These are phyloP conservation scores for Lithophane leautieri DNA, from an alignment of 2,888 invertebrate genomes.

Conservation along the genomic window DNA sequence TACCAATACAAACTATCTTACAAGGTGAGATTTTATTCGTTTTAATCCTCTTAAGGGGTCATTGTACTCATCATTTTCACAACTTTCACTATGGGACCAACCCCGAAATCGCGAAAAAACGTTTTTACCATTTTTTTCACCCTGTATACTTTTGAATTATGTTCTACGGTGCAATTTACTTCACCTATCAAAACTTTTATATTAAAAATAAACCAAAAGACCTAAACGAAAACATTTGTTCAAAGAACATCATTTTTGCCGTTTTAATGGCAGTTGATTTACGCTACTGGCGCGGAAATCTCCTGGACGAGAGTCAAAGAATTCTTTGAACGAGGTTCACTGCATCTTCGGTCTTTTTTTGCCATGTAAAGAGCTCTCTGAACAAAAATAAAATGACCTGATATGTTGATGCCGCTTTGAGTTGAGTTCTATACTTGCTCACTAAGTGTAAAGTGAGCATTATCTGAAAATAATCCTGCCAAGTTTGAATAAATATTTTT, in stretches of 20 bases:
- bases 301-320: conserved; percentile 65
- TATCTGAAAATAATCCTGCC: conserved; percentile 26
- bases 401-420: conserved; percentile 63
- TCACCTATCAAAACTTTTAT: conserved; percentile 38
- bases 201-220: conserved; percentile 32
- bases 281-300: conserved; percentile 64
- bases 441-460: conserved; percentile 35
- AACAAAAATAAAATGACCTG: conserved; percentile 61
- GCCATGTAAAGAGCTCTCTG: conserved; percentile 52
- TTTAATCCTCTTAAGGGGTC: too few species aligned
- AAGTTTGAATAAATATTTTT: conserved; percentile 35
- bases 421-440: conserved; percentile 29
- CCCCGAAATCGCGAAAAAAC: too few species aligned
- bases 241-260: conserved; percentile 61
- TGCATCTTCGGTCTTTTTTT: conserved; percentile 61
- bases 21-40: too few species aligned
- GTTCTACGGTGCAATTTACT: conserved; percentile 4
- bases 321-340: conserved; percentile 65
- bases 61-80: too few species aligned
- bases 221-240: conserved; percentile 60
- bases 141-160: conserved; percentile 28
- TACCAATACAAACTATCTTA: conserved; percentile 25
- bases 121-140: too few species aligned
- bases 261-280: conserved; percentile 68
- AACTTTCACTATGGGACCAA: too few species aligned